These are phyloP conservation scores for Lipophrys pholis DNA, from an alignment of 2,113 vertebrate species.

Conservation along the genomic window DNA sequence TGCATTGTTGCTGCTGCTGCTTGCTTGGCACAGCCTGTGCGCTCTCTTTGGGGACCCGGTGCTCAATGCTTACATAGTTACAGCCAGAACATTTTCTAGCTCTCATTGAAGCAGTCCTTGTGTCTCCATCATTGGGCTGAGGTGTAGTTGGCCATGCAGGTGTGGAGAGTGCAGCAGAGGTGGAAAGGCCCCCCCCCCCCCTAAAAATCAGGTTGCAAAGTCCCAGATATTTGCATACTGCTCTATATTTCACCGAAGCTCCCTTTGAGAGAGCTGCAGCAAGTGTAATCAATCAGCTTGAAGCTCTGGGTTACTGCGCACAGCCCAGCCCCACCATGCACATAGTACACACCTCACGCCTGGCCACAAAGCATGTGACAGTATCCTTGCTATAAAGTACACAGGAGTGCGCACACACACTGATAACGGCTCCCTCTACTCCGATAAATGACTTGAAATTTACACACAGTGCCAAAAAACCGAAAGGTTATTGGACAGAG, in stretches of 20 bases:
- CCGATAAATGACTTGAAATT: slow-evolving; percentile 37
- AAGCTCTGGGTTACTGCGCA: slow-evolving; percentile 59
- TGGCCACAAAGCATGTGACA: not conserved
- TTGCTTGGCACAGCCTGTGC: slow-evolving; percentile 65
- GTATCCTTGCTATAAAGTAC: not conserved
- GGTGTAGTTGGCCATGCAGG: slow-evolving; percentile 56
- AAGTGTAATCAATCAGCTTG: slow-evolving; percentile 72
- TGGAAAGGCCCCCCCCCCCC: slow-evolving; percentile 29
- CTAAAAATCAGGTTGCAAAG: slow-evolving; percentile 52
- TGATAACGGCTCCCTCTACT: slow-evolving; percentile 20
- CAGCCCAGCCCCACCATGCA: slow-evolving; percentile 30
- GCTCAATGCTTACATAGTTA: slow-evolving; percentile 68
- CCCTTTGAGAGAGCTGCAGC: slow-evolving; percentile 63
- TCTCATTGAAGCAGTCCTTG: slow-evolving; percentile 60
- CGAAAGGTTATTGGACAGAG: slow-evolving; percentile 48
- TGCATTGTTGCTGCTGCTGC: slow-evolving; percentile 64
- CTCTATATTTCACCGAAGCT: slow-evolving; percentile 70
- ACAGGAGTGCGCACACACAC: not conserved
- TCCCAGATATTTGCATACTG: slow-evolving; percentile 69
- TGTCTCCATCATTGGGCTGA: slow-evolving; percentile 46
- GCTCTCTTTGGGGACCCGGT: slow-evolving; percentile 69
- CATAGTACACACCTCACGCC: slow-evolving; percentile 20
- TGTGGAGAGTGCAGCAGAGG: slow-evolving; percentile 33
- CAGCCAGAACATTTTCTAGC: slow-evolving; percentile 66
- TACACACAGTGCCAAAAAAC: slow-evolving; percentile 43